Evolutionary conservation across 2,113 vertebrate species (phyloP).

Genomic region (Turnix velox): DNA sequence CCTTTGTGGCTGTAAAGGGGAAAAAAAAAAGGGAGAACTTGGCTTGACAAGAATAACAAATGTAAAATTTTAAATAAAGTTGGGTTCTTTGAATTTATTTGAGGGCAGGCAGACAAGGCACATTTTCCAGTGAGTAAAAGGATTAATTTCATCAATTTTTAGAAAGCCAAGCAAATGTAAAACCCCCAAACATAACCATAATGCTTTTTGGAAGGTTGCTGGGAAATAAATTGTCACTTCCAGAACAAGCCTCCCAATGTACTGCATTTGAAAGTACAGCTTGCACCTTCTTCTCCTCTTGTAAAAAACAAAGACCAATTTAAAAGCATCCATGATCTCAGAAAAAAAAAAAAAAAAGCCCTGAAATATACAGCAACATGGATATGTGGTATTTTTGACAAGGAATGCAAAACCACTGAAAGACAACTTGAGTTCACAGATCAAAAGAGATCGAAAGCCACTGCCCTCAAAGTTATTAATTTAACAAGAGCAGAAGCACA

Average conservation of each 20-base stretch:
- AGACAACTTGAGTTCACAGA: neutral
- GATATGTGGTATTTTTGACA: neutral
- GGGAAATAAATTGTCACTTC: neutral
- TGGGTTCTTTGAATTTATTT: neutral
- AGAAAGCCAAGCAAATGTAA: neutral
- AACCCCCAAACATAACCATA: neutral
- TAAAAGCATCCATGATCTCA: neutral
- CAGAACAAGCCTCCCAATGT: neutral
- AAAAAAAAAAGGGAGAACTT: neutral
- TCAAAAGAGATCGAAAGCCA: neutral
- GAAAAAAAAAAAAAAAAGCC: neutral
- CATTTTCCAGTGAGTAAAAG: neutral
- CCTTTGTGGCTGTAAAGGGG: neutral
- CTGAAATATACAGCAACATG: fast-evolving
- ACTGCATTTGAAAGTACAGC: neutral
- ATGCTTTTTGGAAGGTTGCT: neutral
- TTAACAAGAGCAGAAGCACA: neutral
- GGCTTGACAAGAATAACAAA: neutral
- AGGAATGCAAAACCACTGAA: neutral
- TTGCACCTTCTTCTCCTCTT: neutral
- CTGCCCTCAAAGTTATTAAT: neutral
- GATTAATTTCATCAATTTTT: neutral
- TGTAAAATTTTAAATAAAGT: neutral
- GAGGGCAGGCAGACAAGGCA: neutral
- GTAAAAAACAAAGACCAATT: neutral